These are phyloP conservation scores for Pomacea maculata DNA, from an alignment of 1,140 invertebrate species.

Conservation along the genomic window DNA sequence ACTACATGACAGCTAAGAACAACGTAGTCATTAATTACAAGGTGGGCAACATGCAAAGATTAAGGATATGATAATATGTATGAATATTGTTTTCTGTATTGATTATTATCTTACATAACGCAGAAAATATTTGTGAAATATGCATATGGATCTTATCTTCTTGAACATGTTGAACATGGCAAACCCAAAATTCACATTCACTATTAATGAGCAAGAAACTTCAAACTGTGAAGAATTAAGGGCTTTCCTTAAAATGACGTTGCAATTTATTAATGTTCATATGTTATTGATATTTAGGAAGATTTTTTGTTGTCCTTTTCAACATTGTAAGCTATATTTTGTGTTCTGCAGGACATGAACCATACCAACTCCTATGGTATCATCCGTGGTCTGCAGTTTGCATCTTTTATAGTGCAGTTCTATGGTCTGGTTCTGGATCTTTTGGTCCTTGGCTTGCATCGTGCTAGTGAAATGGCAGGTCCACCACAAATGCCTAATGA, in stretches of 20 bases:
- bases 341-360: conserved; percentile 88
- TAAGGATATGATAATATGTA: too few species aligned
- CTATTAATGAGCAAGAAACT: too few species aligned
- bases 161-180: too few species aligned
- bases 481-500: conserved; percentile 99
- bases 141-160: too few species aligned
- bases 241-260: too few species aligned
- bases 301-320: not conserved
- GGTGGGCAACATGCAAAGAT: conserved; percentile 56
- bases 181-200: too few species aligned
- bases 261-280: not conserved
- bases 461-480: conserved; percentile 98
- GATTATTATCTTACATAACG: too few species aligned
- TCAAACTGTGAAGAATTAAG: too few species aligned
- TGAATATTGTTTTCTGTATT: too few species aligned
- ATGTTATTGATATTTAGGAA: not conserved
- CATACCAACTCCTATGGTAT: conserved; percentile 98
- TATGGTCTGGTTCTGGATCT: conserved; percentile 94
- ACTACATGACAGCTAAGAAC: conserved; percentile 99
- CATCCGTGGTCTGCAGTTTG: conserved; percentile 97
- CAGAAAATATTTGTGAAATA: too few species aligned
- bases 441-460: conserved; percentile 91
- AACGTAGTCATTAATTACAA: conserved; percentile 99
- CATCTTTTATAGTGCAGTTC: conserved; percentile 98
- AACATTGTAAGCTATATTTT: not conserved